Evolutionary conservation across 1,140 invertebrate genomes (phyloP).

Genomic region (Melipona quadrifasciata): DNA sequence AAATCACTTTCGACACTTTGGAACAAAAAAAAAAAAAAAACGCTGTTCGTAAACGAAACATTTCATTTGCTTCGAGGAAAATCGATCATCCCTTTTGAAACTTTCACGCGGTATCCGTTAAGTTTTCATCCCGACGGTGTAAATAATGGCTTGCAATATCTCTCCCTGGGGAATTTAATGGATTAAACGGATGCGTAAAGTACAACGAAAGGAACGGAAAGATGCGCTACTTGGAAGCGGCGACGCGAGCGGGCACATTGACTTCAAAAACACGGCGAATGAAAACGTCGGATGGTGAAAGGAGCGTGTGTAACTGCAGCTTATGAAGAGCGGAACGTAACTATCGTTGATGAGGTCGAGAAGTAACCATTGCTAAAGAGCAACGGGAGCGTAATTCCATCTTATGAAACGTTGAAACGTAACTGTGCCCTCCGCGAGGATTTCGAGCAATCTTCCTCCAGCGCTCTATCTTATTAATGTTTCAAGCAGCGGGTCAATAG

Average conservation of each 20-base stretch:
- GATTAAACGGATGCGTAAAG: no score
- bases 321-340: not conserved
- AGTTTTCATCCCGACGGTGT: no score
- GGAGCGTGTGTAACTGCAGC: not conserved
- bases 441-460: no score
- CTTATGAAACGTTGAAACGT: not conserved
- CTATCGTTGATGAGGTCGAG: constrained; percentile 24
- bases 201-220: not conserved
- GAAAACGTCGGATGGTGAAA: not conserved
- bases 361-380: constrained; percentile 1
- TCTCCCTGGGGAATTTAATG: no score
- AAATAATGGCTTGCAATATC: no score
- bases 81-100: no score
- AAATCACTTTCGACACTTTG: no score
- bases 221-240: not conserved
- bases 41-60: no score
- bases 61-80: no score
- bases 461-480: not conserved
- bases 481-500: not conserved
- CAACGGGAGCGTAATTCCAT: not conserved
- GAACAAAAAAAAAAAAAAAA: no score
- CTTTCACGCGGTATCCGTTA: no score
- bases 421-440: not conserved
- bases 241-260: no score
- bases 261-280: not conserved